Conservation (phyloP, 1,140 invertebrate species). For the Drosophila hydei region DNA sequence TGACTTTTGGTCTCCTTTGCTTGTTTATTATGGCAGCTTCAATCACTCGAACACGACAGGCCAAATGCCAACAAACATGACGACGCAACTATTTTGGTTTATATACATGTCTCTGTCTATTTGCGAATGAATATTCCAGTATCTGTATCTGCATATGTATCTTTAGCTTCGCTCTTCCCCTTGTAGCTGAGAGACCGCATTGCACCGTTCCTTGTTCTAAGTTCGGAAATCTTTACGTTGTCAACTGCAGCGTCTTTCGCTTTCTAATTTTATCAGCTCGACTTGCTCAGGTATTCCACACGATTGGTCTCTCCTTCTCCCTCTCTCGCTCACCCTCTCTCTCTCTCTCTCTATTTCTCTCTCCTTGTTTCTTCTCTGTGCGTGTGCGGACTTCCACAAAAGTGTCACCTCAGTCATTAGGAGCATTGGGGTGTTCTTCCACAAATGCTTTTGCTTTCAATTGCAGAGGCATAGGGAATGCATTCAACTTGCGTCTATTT, state of each 20-base stretch:
- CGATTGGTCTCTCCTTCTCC: conserved; percentile 1
- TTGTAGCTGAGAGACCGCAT: conserved; percentile 48
- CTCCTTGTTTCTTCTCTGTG: conserved; percentile 13
- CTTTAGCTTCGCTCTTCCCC: conserved; percentile 28
- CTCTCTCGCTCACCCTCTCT: conserved; percentile 1
- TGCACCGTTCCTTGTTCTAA: conserved; percentile 74
- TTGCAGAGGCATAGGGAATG: conserved; percentile 42
- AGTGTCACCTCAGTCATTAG: conserved; percentile 81
- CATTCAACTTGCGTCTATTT: conserved; percentile 51
- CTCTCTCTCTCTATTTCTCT: neutral
- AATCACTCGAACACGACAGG: conserved; percentile 51
- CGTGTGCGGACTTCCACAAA: conserved; percentile 63
- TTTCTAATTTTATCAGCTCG: conserved; percentile 73
- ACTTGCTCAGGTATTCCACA: conserved; percentile 66
- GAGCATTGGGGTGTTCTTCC: conserved; percentile 46
- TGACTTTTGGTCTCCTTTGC: conserved; percentile 8
- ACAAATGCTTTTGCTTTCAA: conserved; percentile 63
- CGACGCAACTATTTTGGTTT: conserved; percentile 28
- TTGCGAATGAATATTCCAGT: conserved; percentile 1
- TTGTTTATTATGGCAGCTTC: conserved; percentile 55
- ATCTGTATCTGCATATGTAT: conserved; percentile 13
- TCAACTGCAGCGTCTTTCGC: conserved; percentile 74
- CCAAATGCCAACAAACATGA: conserved; percentile 38
- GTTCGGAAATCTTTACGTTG: conserved; percentile 79
- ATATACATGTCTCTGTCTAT: neutral